A percentile compares a stretch with the other conserved stretches of the same genome.
Evolutionary conservation across 2,113 vertebrate genomes (phyloP).

Genomic region (Gallinago media): DNA sequence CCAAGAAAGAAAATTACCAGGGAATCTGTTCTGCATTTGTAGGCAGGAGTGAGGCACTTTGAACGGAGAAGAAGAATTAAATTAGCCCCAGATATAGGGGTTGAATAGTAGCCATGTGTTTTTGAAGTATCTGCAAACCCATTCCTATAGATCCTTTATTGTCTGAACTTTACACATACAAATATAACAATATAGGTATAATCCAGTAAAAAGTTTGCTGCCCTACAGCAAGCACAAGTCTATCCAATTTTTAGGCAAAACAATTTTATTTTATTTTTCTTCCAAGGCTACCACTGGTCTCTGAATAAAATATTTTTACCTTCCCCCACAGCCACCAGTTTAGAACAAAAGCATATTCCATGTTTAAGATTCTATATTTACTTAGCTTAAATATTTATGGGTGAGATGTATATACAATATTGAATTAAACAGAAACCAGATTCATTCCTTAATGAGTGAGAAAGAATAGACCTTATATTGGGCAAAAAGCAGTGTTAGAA

Average conservation of each 20-base stretch:
- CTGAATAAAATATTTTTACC: conserved; percentile 64
- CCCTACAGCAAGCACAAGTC: conserved; percentile 21
- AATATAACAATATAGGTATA: conserved; percentile 44
- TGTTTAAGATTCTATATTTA: conserved; percentile 74
- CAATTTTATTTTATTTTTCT: neutral
- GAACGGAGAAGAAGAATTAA: conserved; percentile 62
- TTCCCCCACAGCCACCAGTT: conserved; percentile 24
- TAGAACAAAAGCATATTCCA: conserved; percentile 68
- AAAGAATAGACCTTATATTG: conserved; percentile 63
- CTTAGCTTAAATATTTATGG: conserved; percentile 77
- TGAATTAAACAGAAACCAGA: conserved; percentile 77
- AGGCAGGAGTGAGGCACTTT: conserved; percentile 52
- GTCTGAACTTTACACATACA: conserved; percentile 20
- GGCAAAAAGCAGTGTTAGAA: conserved; percentile 44
- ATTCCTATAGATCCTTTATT: conserved; percentile 33
- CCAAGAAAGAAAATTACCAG: conserved; percentile 60
- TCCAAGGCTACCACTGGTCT: conserved; percentile 17
- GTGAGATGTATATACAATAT: conserved; percentile 75
- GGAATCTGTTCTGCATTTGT: conserved; percentile 69
- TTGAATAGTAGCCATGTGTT: conserved; percentile 62
- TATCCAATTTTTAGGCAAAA: neutral
- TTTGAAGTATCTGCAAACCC: conserved; percentile 55
- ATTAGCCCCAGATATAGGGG: conserved; percentile 63
- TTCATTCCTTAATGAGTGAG: conserved; percentile 73
- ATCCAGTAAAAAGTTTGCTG: conserved; percentile 40